Percentiles rank a stretch among this genome's conserved stretches.
Evolutionary conservation across 2,113 vertebrate genomes (phyloP).

Genomic region (Suncus etruscus): DNA sequence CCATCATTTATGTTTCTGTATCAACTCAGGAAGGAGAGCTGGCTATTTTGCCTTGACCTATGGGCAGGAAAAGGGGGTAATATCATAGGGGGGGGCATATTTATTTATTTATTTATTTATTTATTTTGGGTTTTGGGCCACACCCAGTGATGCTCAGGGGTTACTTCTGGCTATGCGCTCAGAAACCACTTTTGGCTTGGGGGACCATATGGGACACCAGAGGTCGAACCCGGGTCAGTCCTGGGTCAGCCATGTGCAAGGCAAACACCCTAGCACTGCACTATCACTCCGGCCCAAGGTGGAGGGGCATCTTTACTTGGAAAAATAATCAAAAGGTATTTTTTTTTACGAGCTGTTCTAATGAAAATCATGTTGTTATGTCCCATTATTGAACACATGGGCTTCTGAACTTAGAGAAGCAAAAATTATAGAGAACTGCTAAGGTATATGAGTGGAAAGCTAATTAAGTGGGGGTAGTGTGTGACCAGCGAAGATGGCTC

Average conservation of each 20-base stretch:
- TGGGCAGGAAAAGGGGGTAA: slow-evolving; percentile 50
- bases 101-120: slow-evolving; percentile 33
- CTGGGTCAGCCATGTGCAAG: too few species aligned
- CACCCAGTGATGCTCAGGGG: too few species aligned
- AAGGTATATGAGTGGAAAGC: background rate
- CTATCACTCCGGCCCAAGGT: too few species aligned
- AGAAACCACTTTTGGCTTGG: too few species aligned
- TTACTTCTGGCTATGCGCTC: too few species aligned
- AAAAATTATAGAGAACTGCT: background rate
- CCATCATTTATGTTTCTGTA: slow-evolving; percentile 78
- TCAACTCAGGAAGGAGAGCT: slow-evolving; percentile 38
- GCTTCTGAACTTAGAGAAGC: background rate
- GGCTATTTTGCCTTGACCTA: slow-evolving; percentile 72
- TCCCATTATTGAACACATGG: background rate
- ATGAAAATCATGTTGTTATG: slow-evolving; percentile 50
- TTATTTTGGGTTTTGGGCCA: background rate
- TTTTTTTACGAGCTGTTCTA: slow-evolving; percentile 51
- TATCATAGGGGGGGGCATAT: background rate
- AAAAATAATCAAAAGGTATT: too few species aligned
- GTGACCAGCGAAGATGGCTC: too few species aligned
- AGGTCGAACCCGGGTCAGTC: too few species aligned
- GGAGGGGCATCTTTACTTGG: too few species aligned
- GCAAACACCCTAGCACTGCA: too few species aligned
- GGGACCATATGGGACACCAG: too few species aligned
- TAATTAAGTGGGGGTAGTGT: background rate